Base-by-base conservation (phyloP, 2,797 vertebrate species). In the Pangasius larnaudii region DNA sequence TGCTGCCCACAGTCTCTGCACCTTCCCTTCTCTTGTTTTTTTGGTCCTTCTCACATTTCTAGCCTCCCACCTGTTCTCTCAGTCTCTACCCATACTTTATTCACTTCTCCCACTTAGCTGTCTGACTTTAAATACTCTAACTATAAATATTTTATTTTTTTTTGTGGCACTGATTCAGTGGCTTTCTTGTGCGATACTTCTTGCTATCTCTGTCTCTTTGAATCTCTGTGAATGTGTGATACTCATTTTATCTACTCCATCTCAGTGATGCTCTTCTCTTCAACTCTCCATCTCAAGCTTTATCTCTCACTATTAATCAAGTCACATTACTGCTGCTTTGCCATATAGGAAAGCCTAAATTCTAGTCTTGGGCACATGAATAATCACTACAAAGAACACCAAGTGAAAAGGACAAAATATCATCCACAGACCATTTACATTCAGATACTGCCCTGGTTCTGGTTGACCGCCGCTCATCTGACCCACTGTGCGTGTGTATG, bases 391-490 rank as follows among this genome's bases (percentile, higher is more conserved):
- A 81, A 61, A 24, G 24, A 16, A 36, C 1, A 16, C 2, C 30
- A 79, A 36, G 33, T 24, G 3, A 58, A 58, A 58, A 80, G 4
- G 22, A 80, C 4, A n/a, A 59, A 61, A 24, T 22, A 39, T 33
- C 16, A 19, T 42, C 58, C 6, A 27, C 36, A 42, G 1, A 81
- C 11, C 10, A 42, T 36, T 36, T 80, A 2, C n/a, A 58, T 79
- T 84, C 85, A 71, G 49, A 77, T 85, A 63, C 39, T 79, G 63
- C 33, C 65, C 74, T 65, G 56, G 24, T 63, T 63, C 58, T 82
- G 36, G 24, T n/a, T 33, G 80, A 33, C 39, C 10, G 27, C 85
- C 33, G 46, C 13, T 63, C 36, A 9, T 58, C 24, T 89, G 85
- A 81, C 49, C 63, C 51, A 72, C 53, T 78, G 61, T 24, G 5